Evolutionary conservation across 2,888 invertebrate species (phyloP), one percentile per base, ranked within the genome.

Genomic region (Mechanitis mazaeus): DNA sequence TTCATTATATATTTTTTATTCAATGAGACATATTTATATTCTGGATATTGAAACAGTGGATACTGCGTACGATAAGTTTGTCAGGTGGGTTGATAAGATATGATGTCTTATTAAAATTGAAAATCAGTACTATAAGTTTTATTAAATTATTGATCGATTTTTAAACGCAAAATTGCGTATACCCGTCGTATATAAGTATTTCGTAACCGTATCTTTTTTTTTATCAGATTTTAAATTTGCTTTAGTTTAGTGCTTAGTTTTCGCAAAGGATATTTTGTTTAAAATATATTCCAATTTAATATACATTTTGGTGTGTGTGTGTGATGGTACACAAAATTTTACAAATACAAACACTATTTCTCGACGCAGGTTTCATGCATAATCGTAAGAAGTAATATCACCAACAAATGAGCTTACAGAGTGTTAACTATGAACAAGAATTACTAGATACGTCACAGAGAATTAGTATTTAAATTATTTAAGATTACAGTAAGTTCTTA

Each of bases 321-420:
- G 20, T 20, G 20, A 20, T 20, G 20, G 20, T 20, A 20, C 20
- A 20, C 20, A 20, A 50, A 31, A 9, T 50, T 50, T 50, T 31
- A 50, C 50, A 50, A 31, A 50, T 50, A 50, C 50, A 47, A 47
- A 47, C 47, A 47, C 6, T 20, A 50, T 50, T 50, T 50, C 50
- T 50, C 9, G 28, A 9, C 31, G 5, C 11, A 50, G 31, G 31
- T 7, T 9, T 50, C 50, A 50, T 54, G 61, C 45, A 42, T 35
- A 55, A n/a, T 46, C 55, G 57, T 60, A 66, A 64, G 64, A 57
- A 64, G 59, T 59, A 61, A 59, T 66, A 61, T 66, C 59, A 59
- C 64, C 65, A 59, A 64, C 64, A 57, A 50, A 69, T 68, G 67
- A 68, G 64, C 62, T 67, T 63, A 62, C 62, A 56, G 63, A 62